phyloP scores from a whole-genome alignment of 1,140 invertebrate species.

The Drosophila willistoni region DNA sequence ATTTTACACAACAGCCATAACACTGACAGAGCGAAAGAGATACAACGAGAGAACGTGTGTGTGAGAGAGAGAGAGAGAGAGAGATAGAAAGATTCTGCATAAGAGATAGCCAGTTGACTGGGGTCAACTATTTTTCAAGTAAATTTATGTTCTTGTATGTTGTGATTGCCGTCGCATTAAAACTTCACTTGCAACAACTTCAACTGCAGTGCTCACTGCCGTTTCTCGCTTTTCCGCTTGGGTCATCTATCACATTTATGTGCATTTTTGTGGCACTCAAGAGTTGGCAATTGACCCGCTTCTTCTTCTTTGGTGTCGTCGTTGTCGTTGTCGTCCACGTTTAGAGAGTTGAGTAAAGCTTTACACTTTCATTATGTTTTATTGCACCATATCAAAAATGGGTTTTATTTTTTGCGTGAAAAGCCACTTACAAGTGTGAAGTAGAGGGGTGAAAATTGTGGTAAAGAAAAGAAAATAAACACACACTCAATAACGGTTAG shows the following conservation, averaged over 20 bases:
- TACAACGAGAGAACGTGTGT: not conserved
- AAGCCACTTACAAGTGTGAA: conserved; percentile 60
- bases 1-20: conserved; percentile 63
- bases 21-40: conserved; percentile 1
- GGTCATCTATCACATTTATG: conserved; percentile 78
- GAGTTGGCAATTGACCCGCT: conserved; percentile 74
- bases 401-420: conserved; percentile 49
- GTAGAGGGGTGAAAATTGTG: not conserved
- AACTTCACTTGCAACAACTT: conserved; percentile 12
- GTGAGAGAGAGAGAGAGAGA: not conserved
- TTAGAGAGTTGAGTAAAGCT: conserved; percentile 50
- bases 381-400: conserved; percentile 51
- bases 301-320: conserved; percentile 41
- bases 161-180: conserved; percentile 36
- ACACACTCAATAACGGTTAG: not conserved
- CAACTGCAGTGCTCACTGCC: conserved; percentile 28
- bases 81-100: not conserved
- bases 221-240: conserved; percentile 5
- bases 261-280: conserved; percentile 78
- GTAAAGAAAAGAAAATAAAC: conserved; percentile 6
- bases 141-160: conserved; percentile 34
- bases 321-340: conserved; percentile 28
- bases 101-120: not conserved
- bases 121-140: conserved; percentile 24
- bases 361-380: conserved; percentile 80